Evolutionary conservation across 92 coral and sea anemone genomes (phyloP).

Genomic region (Epizoanthus fatuus): DNA sequence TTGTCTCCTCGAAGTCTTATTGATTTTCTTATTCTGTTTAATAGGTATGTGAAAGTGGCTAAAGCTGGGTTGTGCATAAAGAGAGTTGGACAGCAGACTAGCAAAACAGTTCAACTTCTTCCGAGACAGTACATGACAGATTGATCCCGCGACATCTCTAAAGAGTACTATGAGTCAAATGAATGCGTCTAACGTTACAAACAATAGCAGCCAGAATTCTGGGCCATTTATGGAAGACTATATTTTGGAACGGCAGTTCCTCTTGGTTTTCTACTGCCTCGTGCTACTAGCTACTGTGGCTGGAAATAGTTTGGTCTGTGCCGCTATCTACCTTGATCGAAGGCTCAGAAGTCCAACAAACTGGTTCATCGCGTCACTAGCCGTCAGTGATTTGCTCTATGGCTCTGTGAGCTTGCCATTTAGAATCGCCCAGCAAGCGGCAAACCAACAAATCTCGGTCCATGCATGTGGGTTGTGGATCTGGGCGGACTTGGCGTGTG

Average conservation of each 20-base stretch:
- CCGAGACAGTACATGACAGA: neutral
- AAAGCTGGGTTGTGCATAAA: neutral
- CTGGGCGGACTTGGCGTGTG: constrained; percentile 95
- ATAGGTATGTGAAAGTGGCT: neutral
- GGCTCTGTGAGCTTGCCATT: constrained; percentile 79
- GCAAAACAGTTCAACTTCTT: neutral
- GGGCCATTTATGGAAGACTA: neutral
- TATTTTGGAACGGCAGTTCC: constrained; percentile 40
- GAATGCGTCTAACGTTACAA: neutral
- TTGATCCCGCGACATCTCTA: neutral
- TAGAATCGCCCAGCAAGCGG: constrained; percentile 73
- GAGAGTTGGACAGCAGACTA: neutral
- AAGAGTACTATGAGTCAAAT: constrained; percentile 4
- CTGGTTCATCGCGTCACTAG: constrained; percentile 96
- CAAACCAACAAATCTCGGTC: constrained; percentile 51
- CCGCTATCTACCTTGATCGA: constrained; percentile 87
- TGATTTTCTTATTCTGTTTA: neutral
- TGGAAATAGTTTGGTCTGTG: constrained; percentile 90
- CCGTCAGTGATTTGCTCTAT: constrained; percentile 92
- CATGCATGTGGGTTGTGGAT: constrained; percentile 81
- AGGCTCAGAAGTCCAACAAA: constrained; percentile 93
- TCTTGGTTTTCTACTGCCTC: constrained; percentile 70
- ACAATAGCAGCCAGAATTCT: neutral
- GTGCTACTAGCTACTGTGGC: constrained; percentile 81
- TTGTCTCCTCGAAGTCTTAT: neutral